phyloP scores from a whole-genome alignment of 2,888 invertebrate species.

The Diogma glabrata region DNA sequence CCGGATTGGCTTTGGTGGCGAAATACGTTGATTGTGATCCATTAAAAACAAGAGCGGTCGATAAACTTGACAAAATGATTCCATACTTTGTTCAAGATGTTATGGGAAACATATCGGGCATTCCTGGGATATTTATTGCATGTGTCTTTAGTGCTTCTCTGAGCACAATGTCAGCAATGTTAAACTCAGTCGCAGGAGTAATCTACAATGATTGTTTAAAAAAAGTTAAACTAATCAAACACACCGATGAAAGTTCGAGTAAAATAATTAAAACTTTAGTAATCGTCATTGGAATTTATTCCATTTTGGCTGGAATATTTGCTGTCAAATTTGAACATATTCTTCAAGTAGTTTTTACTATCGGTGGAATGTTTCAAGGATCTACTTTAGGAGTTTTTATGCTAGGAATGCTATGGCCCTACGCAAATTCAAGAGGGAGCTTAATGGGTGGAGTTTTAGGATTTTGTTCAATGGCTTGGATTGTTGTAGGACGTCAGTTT shows the following conservation, averaged over 20 bases:
- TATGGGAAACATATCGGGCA: conserved; percentile 33
- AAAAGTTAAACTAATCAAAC: conserved; percentile 22
- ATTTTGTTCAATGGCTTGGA: no score
- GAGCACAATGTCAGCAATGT: neutral
- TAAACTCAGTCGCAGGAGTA: neutral
- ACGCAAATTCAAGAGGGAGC: no score
- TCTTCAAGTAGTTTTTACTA: conserved; percentile 37
- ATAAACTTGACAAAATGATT: no score
- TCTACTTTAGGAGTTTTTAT: conserved; percentile 53
- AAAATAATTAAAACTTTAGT: conserved; percentile 39
- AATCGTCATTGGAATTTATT: conserved; percentile 41
- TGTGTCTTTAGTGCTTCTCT: conserved; percentile 39
- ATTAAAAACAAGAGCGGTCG: no score
- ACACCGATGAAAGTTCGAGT: conserved; percentile 38
- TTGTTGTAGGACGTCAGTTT: no score
- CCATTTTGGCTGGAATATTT: conserved; percentile 41
- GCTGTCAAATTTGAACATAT: conserved; percentile 39
- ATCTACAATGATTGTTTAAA: neutral
- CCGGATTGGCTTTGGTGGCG: no score
- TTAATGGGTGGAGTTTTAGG: no score
- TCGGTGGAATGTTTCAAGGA: conserved; percentile 42
- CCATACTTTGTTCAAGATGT: conserved; percentile 39
- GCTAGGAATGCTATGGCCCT: conserved; percentile 53
- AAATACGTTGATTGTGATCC: no score
- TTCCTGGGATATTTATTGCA: conserved; percentile 42